A percentile compares a stretch with the other conserved stretches of the same genome.
Conservation (phyloP, 2,113 vertebrate genomes). For the Daubentonia madagascariensis region DNA sequence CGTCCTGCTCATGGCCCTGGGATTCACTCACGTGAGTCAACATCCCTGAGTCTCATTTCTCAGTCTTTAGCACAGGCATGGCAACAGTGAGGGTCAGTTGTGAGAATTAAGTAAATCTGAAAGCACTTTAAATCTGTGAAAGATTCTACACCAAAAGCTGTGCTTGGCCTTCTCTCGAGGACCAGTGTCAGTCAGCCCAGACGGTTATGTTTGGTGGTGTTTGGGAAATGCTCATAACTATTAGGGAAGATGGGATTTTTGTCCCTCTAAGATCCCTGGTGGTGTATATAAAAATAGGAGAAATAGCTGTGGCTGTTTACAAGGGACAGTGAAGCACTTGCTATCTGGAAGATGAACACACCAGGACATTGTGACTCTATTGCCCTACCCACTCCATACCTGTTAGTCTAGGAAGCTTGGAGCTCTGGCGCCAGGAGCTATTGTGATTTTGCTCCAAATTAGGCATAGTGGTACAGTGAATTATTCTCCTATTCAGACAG, state of each 20-base stretch:
- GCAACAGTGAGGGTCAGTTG: background rate
- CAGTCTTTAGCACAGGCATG: background rate
- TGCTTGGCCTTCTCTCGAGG: background rate
- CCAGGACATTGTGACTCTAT: background rate
- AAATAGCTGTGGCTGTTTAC: background rate
- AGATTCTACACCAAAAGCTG: background rate
- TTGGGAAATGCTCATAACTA: background rate
- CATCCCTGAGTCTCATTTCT: background rate
- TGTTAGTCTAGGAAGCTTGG: background rate
- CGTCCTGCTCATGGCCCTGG: background rate
- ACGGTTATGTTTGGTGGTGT: too few relatives aligned
- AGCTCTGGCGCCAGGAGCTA: background rate
- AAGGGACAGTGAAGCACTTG: background rate
- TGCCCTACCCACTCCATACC: background rate
- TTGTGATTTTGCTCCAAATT: background rate
- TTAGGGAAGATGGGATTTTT: background rate
- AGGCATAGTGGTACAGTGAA: background rate
- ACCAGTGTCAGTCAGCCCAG: background rate
- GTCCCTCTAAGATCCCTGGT: background rate
- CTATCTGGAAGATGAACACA: background rate
- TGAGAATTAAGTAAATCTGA: background rate
- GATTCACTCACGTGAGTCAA: background rate
- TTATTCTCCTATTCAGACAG: background rate
- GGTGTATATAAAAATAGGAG: background rate
- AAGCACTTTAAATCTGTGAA: background rate